Conservation (phyloP, 1,140 invertebrate genomes). For the Cotesia vestalis region DNA sequence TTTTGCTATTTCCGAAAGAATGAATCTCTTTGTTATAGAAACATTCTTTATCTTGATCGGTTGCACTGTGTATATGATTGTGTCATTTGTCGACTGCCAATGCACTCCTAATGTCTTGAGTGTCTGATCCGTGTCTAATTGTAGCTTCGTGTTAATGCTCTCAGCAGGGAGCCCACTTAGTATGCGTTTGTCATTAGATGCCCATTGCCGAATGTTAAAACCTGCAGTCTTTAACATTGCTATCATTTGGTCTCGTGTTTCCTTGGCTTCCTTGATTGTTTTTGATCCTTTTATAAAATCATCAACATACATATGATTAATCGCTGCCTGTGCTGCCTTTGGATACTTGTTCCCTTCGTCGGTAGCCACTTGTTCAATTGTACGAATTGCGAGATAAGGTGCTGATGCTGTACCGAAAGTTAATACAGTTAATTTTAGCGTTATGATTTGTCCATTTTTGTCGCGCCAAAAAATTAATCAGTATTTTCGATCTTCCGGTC, state of each 20-base stretch:
- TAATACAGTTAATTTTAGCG: conserved; percentile 46
- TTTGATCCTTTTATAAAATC: conserved; percentile 10
- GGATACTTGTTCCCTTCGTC: conserved; percentile 44
- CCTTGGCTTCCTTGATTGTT: neutral
- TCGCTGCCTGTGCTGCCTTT: neutral
- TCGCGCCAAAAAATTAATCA: conserved; percentile 58
- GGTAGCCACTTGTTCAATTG: conserved; percentile 46
- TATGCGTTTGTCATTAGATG: neutral
- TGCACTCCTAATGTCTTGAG: neutral
- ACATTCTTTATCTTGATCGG: neutral
- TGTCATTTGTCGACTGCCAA: neutral
- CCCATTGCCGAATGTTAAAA: conserved; percentile 29
- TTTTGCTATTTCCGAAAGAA: conserved; percentile 34
- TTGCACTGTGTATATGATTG: neutral
- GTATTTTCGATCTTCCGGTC: conserved; percentile 42
- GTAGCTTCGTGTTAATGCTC: neutral
- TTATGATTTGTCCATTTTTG: conserved; percentile 29
- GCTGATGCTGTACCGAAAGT: conserved; percentile 53
- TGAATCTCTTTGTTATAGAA: conserved; percentile 27
- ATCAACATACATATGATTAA: neutral
- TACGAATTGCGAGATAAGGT: conserved; percentile 46
- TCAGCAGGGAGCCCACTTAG: neutral
- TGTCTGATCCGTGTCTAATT: neutral
- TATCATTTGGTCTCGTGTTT: neutral
- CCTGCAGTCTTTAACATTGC: conserved; percentile 21